phyloP scores from a whole-genome alignment of 2,888 invertebrate species.

The Drosophila cognata region DNA sequence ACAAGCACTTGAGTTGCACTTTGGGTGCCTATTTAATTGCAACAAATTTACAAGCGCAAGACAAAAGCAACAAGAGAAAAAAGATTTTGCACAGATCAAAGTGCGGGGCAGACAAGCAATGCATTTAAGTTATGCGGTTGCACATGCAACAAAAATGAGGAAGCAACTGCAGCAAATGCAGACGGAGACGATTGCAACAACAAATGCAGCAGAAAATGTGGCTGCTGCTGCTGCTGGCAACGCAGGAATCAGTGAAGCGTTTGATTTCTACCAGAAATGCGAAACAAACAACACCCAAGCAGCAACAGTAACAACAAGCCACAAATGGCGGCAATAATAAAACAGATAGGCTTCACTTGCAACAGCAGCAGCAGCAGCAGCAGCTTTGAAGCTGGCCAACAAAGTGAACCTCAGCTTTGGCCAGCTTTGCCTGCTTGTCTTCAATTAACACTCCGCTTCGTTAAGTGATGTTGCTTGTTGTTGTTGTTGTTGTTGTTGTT shows the following conservation, averaged over 20 bases:
- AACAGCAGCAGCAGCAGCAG: conserved; percentile 29
- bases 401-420: conserved; percentile 63
- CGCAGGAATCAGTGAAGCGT: conserved; percentile 72
- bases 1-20: conserved; percentile 37
- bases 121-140: conserved; percentile 65
- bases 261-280: conserved; percentile 61
- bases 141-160: conserved; percentile 76
- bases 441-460: conserved; percentile 81
- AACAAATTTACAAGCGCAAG: conserved; percentile 51
- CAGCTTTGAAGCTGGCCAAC: conserved; percentile 47
- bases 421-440: conserved; percentile 73
- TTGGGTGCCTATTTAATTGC: conserved; percentile 47
- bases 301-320: conserved; percentile 21
- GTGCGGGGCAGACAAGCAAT: conserved; percentile 37
- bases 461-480: conserved; percentile 60
- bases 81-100: conserved; percentile 48
- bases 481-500: conserved; percentile 33
- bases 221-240: conserved; percentile 40
- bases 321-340: conserved; percentile 39
- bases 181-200: conserved; percentile 39
- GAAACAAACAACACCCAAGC: conserved; percentile 47
- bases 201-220: conserved; percentile 18
- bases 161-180: conserved; percentile 62
- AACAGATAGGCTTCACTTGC: conserved; percentile 36
- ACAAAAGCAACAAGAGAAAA: conserved; percentile 25